Conservation (phyloP, 1,140 invertebrate species). For the Parasteatoda tepidariorum region DNA sequence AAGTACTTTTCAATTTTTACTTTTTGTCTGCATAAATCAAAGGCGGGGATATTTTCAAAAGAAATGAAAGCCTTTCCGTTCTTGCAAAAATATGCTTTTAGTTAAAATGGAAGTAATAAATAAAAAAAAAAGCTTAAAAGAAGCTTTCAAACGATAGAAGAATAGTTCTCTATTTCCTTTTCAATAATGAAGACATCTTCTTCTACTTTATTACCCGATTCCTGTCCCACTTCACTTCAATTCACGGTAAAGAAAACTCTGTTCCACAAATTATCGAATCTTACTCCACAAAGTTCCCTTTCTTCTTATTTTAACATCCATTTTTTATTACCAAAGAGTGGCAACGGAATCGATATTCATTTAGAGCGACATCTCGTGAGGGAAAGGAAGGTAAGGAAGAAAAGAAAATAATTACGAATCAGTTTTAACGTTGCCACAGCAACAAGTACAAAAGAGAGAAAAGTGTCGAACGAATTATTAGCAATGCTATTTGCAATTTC, state of each 20-base stretch:
- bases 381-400: background rate
- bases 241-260: slow-evolving; percentile 11
- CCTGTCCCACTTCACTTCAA: slow-evolving; percentile 9
- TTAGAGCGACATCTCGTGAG: slow-evolving; percentile 23
- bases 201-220: slow-evolving; percentile 9
- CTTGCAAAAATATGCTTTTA: background rate
- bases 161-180: slow-evolving; percentile 5
- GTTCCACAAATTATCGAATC: slow-evolving; percentile 27
- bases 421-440: slow-evolving; percentile 30
- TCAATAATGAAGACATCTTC: background rate
- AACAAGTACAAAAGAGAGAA: slow-evolving; percentile 27
- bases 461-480: slow-evolving; percentile 23
- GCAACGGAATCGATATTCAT: slow-evolving; percentile 49
- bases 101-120: background rate
- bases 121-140: background rate
- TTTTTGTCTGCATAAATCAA: no score
- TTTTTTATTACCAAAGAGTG: slow-evolving; percentile 33
- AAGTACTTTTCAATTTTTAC: no score
- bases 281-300: background rate
- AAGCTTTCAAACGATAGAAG: background rate
- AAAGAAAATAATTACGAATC: slow-evolving; percentile 32
- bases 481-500: slow-evolving; percentile 5
- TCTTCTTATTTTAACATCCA: slow-evolving; percentile 14
- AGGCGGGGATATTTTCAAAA: no score
- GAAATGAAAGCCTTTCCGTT: no score